Percentiles rank a stretch among this genome's conserved stretches.
Conservation (phyloP, 1,140 invertebrate species). For the Limonius californicus region DNA sequence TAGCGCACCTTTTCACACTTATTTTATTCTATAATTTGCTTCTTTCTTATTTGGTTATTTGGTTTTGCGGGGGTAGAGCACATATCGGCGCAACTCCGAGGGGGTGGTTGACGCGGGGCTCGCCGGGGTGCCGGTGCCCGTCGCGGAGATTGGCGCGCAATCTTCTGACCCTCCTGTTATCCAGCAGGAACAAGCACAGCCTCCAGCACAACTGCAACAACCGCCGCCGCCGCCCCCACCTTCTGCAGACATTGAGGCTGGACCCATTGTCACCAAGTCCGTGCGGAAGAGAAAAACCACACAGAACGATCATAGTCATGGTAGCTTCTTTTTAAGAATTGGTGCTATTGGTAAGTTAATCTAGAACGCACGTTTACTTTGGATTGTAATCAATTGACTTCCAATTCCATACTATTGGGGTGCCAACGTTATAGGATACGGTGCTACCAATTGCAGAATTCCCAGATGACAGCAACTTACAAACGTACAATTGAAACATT, state of each 20-base stretch:
- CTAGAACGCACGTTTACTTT: too few relatives aligned
- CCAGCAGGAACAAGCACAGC: slow-evolving; percentile 33
- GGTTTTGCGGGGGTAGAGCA: slow-evolving; percentile 42
- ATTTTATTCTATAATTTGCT: slow-evolving; percentile 22
- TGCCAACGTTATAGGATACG: too few relatives aligned
- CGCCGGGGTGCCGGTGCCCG: slow-evolving; percentile 45
- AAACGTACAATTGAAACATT: too few relatives aligned
- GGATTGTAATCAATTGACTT: too few relatives aligned
- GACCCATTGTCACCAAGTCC: slow-evolving; percentile 57
- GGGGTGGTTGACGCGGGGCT: slow-evolving; percentile 46
- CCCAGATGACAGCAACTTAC: too few relatives aligned
- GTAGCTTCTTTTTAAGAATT: slow-evolving; percentile 93
- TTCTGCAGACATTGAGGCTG: slow-evolving; percentile 65
- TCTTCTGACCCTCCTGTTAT: slow-evolving; percentile 38
- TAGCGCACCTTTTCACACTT: slow-evolving; percentile 17
- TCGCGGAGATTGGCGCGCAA: slow-evolving; percentile 39
- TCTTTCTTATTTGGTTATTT: slow-evolving; percentile 28
- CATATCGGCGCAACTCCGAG: slow-evolving; percentile 48
- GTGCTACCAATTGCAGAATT: too few relatives aligned
- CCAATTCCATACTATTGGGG: too few relatives aligned
- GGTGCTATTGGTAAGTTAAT: slow-evolving; percentile 82
- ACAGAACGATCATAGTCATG: slow-evolving; percentile 89
- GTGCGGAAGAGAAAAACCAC: slow-evolving; percentile 82
- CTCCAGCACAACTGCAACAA: slow-evolving; percentile 22
- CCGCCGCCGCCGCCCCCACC: slow-evolving; percentile 50